Evolutionary conservation across 2,888 invertebrate species (phyloP).

Genomic region (Pemphredon lugubris): DNA sequence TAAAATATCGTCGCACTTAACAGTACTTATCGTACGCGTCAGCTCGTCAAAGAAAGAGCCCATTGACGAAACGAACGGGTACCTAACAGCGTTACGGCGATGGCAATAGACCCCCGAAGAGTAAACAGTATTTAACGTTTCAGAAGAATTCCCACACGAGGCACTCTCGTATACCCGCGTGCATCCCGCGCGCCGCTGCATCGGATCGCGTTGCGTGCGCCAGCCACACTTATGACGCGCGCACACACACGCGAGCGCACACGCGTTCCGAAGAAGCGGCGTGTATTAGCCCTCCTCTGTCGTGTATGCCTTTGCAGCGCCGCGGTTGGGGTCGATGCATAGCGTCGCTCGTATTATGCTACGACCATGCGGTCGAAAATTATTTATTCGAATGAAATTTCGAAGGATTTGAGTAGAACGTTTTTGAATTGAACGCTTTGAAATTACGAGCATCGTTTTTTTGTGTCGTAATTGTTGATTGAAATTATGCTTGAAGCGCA

Average conservation of each 20-base stretch:
- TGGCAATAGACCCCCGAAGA: conserved; percentile 20
- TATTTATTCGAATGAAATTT: background rate
- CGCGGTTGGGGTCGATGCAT: conserved; percentile 43
- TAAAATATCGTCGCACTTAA: background rate
- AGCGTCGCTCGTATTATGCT: background rate
- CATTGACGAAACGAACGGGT: conserved; percentile 39
- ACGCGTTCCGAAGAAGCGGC: conserved; percentile 44
- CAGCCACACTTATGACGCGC: conserved; percentile 79
- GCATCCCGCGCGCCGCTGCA: conserved; percentile 58
- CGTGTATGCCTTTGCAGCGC: conserved; percentile 39
- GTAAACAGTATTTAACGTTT: conserved; percentile 61
- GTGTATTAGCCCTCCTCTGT: conserved; percentile 49
- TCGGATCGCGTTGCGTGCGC: conserved; percentile 74
- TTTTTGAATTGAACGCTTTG: background rate
- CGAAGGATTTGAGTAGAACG: background rate
- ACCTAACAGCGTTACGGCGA: conserved; percentile 16
- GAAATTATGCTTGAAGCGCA: too few relatives aligned
- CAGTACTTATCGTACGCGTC: background rate
- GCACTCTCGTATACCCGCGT: conserved; percentile 38
- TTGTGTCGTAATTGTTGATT: too few relatives aligned
- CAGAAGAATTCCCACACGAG: conserved; percentile 65
- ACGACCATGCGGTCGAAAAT: background rate
- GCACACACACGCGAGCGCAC: conserved; percentile 66
- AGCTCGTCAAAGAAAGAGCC: conserved; percentile 43
- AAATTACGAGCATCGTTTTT: too few relatives aligned